Percentiles rank a stretch among this genome's conserved stretches.
Evolutionary conservation across 1,140 invertebrate species (phyloP).

Genomic region (Pogonognathellus flavescens): DNA sequence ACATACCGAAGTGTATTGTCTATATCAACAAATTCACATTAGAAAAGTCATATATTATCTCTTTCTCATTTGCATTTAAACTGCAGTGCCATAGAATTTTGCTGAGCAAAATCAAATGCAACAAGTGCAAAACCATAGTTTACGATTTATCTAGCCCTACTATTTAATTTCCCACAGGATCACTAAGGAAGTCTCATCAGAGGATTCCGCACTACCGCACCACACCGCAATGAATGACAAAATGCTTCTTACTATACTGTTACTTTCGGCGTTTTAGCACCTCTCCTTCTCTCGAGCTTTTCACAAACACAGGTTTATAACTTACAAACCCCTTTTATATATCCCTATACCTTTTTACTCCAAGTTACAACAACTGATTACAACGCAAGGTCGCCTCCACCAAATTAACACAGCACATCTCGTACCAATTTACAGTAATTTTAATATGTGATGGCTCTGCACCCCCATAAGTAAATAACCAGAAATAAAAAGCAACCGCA

Average conservation of each 20-base stretch:
- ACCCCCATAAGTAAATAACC: no score
- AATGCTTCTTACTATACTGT: slow-evolving; percentile 35
- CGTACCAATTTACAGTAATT: background rate
- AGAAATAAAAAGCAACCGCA: background rate
- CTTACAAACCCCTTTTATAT: no score
- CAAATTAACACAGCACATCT: background rate
- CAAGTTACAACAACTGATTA: background rate
- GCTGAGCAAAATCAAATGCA: slow-evolving; percentile 19
- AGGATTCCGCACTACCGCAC: slow-evolving; percentile 45
- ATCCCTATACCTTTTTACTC: background rate
- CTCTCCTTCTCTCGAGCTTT: background rate
- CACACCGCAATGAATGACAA: slow-evolving; percentile 52
- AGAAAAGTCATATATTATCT: slow-evolving; percentile 5
- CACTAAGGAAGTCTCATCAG: slow-evolving; percentile 51
- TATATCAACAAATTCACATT: background rate
- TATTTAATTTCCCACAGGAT: slow-evolving; percentile 52
- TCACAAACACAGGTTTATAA: no score
- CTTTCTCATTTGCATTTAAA: slow-evolving; percentile 26
- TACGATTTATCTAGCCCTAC: slow-evolving; percentile 48
- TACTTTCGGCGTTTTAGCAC: slow-evolving; percentile 49
- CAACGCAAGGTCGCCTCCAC: slow-evolving; percentile 23
- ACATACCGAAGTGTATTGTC: no score
- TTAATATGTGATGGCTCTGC: no score
- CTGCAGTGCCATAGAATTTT: slow-evolving; percentile 2
- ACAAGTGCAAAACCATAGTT: slow-evolving; percentile 53